These are phyloP conservation scores for Axis porcinus DNA, from an alignment of 2,113 vertebrate species.

Conservation along the genomic window DNA sequence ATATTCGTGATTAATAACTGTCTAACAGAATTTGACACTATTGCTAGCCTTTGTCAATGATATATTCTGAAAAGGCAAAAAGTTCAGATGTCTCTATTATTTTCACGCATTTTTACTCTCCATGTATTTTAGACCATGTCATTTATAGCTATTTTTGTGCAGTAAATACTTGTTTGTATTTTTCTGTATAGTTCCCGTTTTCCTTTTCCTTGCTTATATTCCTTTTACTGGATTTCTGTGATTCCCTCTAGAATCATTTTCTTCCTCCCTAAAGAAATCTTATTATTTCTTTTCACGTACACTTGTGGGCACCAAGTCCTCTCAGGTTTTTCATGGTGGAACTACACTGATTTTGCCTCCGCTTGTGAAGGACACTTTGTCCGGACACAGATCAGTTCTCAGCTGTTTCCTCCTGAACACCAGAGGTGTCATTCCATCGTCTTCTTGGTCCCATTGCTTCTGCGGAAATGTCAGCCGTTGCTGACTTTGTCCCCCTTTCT, in stretches of 20 bases:
- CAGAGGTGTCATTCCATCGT: not conserved
- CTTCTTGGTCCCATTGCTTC: not conserved
- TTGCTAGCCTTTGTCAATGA: not conserved
- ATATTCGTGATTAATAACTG: not conserved
- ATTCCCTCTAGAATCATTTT: not conserved
- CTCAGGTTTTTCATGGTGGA: not conserved
- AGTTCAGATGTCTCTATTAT: accelerated
- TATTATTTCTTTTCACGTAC: not conserved
- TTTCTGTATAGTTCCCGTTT: not conserved
- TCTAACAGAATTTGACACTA: accelerated
- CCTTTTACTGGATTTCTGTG: not conserved
- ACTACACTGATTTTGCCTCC: no score
- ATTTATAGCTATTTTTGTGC: accelerated
- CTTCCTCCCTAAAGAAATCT: not conserved
- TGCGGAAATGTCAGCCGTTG: accelerated
- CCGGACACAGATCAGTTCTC: accelerated
- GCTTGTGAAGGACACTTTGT: accelerated
- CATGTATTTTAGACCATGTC: accelerated
- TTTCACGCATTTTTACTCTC: not conserved
- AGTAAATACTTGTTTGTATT: no score
- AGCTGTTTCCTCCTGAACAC: accelerated
- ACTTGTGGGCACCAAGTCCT: not conserved
- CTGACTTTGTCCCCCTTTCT: not conserved
- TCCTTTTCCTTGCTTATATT: not conserved
- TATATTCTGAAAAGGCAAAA: not conserved